Conservation (phyloP, 2,888 invertebrate genomes). For the Drosophila siamana region DNA sequence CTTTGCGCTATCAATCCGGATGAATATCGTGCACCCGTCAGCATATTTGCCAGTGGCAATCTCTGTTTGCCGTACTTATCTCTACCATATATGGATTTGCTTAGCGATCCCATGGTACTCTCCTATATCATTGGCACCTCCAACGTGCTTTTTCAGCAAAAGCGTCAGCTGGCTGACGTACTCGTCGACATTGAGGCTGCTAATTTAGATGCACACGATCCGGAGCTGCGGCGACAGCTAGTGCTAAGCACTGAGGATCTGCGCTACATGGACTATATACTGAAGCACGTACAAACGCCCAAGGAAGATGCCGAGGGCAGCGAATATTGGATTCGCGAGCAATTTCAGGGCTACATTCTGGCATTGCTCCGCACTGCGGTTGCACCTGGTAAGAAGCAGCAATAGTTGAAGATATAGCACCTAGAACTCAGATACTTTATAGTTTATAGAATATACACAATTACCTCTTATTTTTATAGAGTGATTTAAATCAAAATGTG, state of each 20-base stretch:
- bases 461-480: no score
- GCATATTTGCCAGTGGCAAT: constrained; percentile 95
- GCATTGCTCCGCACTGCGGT: constrained; percentile 92
- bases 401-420: no score
- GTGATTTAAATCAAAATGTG: no score
- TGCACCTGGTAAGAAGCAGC: constrained; percentile 46
- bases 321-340: constrained; percentile 98
- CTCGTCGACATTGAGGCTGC: constrained; percentile 95
- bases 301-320: constrained; percentile 94
- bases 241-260: constrained; percentile 97
- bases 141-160: constrained; percentile 98
- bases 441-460: no score
- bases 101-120: constrained; percentile 94
- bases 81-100: constrained; percentile 96
- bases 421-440: no score
- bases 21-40: constrained; percentile 94
- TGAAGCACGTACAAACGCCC: constrained; percentile 90
- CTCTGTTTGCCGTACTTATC: constrained; percentile 98
- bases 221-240: constrained; percentile 92
- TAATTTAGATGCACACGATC: constrained; percentile 92
- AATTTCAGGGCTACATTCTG: constrained; percentile 94
- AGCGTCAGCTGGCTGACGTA: constrained; percentile 95
- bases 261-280: constrained; percentile 96
- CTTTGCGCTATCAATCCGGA: constrained; percentile 83
- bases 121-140: constrained; percentile 98